Percentiles rank a stretch among this genome's conserved stretches.
Evolutionary conservation across 2,113 vertebrate species (phyloP).

Genomic region (Tauraco erythrolophus): DNA sequence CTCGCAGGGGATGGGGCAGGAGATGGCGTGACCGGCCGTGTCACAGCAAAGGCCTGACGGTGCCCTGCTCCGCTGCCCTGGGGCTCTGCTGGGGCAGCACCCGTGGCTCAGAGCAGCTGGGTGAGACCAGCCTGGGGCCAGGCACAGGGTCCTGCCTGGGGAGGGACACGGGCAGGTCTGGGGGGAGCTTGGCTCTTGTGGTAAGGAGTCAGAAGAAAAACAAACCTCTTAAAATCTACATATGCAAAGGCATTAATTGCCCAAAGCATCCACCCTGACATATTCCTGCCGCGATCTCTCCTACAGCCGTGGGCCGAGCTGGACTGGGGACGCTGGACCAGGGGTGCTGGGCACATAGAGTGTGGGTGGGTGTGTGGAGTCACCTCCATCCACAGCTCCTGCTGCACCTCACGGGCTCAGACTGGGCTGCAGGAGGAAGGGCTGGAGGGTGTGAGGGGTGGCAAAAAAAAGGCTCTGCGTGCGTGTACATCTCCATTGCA

Average conservation of each 20-base stretch:
- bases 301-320: not conserved
- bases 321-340: rapidly evolving
- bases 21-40: rapidly evolving
- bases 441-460: rapidly evolving
- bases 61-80: rapidly evolving
- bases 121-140: not conserved
- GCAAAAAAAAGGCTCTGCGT: too few relatives aligned
- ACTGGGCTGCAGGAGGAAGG: not conserved
- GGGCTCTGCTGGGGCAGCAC: not conserved
- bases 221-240: not conserved
- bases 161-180: not conserved
- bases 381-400: not conserved
- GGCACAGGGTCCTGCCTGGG: not conserved
- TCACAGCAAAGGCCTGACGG: not conserved
- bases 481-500: not conserved
- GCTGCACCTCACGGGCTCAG: rapidly evolving
- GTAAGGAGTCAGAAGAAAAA: not conserved
- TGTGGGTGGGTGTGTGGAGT: not conserved
- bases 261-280: not conserved
- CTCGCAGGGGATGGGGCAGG: not conserved
- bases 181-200: not conserved
- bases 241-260: not conserved
- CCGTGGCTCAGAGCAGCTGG: rapidly evolving
- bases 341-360: rapidly evolving
- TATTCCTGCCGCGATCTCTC: not conserved